phyloP scores from a whole-genome alignment of 2,797 vertebrate genomes.

The Enteromius afrohamiltoni region DNA sequence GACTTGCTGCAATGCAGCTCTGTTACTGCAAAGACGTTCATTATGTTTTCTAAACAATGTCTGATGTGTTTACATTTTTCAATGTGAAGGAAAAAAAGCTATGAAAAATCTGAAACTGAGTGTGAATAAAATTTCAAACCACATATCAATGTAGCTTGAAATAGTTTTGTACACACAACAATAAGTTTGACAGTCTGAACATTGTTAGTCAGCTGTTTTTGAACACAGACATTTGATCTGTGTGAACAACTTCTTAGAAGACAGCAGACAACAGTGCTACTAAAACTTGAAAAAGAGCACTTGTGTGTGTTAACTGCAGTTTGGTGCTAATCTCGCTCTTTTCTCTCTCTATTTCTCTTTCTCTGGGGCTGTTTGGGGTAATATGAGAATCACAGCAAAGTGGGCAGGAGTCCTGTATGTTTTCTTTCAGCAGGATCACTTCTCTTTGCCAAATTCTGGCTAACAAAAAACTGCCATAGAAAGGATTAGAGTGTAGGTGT shows the following conservation, averaged over 20 bases:
- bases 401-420: slow-evolving; percentile 35
- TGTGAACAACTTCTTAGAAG: neutral
- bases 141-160: neutral
- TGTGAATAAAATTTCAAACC: neutral
- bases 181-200: neutral
- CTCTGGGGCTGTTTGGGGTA: slow-evolving; percentile 34
- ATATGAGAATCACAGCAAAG: slow-evolving; percentile 40
- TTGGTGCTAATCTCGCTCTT: slow-evolving; percentile 5
- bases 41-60: neutral
- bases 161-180: neutral
- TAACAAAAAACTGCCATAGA: slow-evolving; percentile 9
- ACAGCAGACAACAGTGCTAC: neutral
- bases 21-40: neutral
- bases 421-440: slow-evolving; percentile 25
- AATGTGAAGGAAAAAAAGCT: neutral
- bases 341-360: neutral
- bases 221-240: neutral
- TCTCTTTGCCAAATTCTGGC: neutral
- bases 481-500: slow-evolving; percentile 14
- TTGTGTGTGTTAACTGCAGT: neutral
- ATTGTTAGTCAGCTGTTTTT: neutral
- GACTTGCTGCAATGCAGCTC: neutral
- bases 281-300: neutral
- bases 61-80: neutral
- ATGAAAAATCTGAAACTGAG: neutral